A percentile compares a stretch with the other conserved stretches of the same genome.
phyloP scores from a whole-genome alignment of 2,888 invertebrate genomes.

The Pammene aurita region DNA sequence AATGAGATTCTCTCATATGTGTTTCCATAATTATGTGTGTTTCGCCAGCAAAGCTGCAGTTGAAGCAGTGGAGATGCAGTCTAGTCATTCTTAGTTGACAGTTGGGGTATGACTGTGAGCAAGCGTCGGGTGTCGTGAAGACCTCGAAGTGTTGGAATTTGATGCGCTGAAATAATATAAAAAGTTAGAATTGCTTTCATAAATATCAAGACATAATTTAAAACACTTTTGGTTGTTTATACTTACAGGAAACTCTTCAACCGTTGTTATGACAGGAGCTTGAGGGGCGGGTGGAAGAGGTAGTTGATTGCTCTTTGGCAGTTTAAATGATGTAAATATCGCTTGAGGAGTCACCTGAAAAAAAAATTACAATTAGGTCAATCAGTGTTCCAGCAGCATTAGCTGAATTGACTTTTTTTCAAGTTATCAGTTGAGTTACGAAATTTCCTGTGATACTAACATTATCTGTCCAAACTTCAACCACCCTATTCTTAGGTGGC shows the following conservation, averaged over 20 bases:
- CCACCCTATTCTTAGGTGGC: conserved; percentile 97
- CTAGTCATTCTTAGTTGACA: conserved; percentile 87
- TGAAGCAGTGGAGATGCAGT: conserved; percentile 93
- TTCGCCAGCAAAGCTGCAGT: conserved; percentile 93
- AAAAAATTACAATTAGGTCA: conserved; percentile 38
- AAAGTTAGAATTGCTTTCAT: conserved; percentile 3
- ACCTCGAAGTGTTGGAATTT: conserved; percentile 86
- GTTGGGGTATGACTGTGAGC: conserved; percentile 86
- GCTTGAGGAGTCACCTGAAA: conserved; percentile 90
- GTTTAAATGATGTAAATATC: conserved; percentile 96
- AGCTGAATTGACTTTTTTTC: background rate
- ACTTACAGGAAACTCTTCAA: conserved; percentile 80
- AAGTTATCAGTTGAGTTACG: background rate
- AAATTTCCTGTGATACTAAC: conserved; percentile 75
- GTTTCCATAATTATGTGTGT: conserved; percentile 89
- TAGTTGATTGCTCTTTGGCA: conserved; percentile 87
- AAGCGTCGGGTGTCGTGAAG: conserved; percentile 84
- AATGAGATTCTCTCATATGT: conserved; percentile 94
- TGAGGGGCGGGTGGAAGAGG: conserved; percentile 71
- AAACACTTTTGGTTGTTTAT: background rate
- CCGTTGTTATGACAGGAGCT: conserved; percentile 70
- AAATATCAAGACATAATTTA: background rate
- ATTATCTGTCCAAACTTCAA: conserved; percentile 94
- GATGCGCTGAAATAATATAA: conserved; percentile 69
- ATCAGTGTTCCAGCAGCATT: background rate